Percentiles rank a stretch among this genome's conserved stretches.
Conservation (phyloP, 2,113 vertebrate species). For the Otis tarda region DNA sequence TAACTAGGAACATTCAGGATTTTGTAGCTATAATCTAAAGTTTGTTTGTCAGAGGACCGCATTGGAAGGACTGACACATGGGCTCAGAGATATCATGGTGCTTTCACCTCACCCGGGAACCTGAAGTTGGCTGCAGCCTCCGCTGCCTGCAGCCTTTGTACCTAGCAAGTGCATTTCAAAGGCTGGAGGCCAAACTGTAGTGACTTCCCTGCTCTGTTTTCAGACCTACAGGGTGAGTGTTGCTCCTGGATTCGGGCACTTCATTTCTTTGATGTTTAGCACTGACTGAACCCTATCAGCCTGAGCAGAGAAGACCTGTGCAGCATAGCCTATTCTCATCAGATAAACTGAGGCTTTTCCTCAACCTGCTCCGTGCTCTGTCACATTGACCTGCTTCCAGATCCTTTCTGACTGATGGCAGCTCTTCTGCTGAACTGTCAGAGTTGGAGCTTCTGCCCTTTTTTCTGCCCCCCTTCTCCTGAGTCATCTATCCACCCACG, state of each 20-base stretch:
- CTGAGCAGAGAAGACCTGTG: background rate
- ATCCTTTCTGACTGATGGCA: background rate
- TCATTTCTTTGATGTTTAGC: background rate
- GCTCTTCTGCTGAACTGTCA: background rate
- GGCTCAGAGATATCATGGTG: accelerated
- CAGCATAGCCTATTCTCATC: background rate
- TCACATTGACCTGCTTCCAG: accelerated
- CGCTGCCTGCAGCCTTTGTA: background rate
- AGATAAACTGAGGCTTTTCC: background rate
- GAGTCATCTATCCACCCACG: background rate
- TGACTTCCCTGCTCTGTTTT: background rate
- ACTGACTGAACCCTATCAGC: background rate
- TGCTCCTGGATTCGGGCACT: background rate
- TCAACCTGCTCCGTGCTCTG: background rate
- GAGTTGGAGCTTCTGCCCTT: background rate
- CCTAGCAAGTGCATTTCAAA: background rate
- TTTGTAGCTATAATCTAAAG: background rate
- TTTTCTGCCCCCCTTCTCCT: background rate
- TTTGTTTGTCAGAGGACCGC: background rate
- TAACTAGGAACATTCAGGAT: background rate
- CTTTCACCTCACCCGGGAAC: background rate
- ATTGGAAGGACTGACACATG: background rate
- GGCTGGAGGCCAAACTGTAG: background rate
- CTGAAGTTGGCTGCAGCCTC: background rate
- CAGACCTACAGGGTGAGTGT: background rate